Evolutionary conservation across 2,888 invertebrate genomes (phyloP).

Genomic region (Helleia helle): DNA sequence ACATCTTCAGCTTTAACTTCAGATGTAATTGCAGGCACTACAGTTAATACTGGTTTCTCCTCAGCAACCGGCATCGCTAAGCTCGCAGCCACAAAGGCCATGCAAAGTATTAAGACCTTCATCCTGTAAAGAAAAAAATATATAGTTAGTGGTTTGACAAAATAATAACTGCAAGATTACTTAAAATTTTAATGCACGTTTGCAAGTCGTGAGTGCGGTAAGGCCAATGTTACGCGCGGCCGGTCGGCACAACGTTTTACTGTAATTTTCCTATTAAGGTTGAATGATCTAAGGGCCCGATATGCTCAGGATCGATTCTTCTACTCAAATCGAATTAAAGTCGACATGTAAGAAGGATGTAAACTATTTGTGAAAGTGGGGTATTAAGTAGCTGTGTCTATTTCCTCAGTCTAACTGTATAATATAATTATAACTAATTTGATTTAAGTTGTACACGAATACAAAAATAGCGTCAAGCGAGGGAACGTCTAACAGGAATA

Average conservation of each 20-base stretch:
- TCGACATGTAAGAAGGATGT: conserved; percentile 56
- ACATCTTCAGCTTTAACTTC: conserved; percentile 27
- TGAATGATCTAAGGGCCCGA: conserved; percentile 58
- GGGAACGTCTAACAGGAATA: conserved; percentile 1
- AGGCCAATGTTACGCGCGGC: conserved; percentile 69
- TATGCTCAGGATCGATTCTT: conserved; percentile 39
- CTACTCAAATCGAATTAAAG: conserved; percentile 44
- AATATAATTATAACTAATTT: too few relatives aligned
- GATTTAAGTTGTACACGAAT: too few relatives aligned
- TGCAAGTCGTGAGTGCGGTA: conserved; percentile 55
- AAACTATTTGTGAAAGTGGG: conserved; percentile 52
- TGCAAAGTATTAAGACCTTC: conserved; percentile 76
- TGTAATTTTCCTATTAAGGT: conserved; percentile 66
- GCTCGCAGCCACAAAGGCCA: conserved; percentile 72
- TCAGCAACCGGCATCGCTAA: conserved; percentile 78
- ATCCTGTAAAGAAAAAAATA: conserved; percentile 69
- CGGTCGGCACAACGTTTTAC: conserved; percentile 39
- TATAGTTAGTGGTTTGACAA: conserved; percentile 40
- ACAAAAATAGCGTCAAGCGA: too few relatives aligned
- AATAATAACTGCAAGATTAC: conserved; percentile 33
- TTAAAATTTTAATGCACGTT: conserved; percentile 44
- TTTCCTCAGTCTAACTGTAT: too few relatives aligned
- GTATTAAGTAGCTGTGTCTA: conserved; percentile 32
- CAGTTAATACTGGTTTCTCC: conserved; percentile 33
- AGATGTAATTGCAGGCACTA: conserved; percentile 24